Evolutionary conservation across 2,113 vertebrate species (phyloP).

Genomic region (Megalops atlanticus): DNA sequence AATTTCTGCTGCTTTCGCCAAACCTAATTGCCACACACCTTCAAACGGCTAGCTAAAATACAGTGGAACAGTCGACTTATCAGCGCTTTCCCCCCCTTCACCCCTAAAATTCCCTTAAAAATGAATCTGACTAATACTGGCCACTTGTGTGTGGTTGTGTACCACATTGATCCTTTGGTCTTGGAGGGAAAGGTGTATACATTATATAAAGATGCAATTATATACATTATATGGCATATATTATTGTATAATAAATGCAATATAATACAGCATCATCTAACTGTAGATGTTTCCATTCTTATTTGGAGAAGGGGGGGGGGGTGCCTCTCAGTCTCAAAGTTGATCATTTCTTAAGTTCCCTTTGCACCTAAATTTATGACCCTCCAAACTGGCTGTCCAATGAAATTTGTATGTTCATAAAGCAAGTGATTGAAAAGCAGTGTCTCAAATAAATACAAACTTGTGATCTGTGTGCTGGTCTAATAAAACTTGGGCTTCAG

Average conservation of each 20-base stretch:
- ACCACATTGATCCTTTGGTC: background rate
- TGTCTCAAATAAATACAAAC: constrained; percentile 94
- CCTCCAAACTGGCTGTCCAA: constrained; percentile 83
- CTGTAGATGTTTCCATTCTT: background rate
- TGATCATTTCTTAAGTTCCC: constrained; percentile 74
- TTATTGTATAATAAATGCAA: too few species aligned
- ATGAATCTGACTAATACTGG: background rate
- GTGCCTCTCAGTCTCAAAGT: constrained; percentile 46
- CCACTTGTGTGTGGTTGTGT: background rate
- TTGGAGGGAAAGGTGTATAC: background rate
- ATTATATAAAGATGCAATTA: too few species aligned
- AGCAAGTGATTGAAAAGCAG: constrained; percentile 92
- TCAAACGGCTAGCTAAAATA: background rate
- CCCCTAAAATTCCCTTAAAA: constrained; percentile 1
- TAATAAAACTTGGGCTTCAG: constrained; percentile 98
- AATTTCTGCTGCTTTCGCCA: background rate
- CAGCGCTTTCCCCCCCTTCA: background rate
- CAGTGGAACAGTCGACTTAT: background rate
- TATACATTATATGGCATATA: too few species aligned
- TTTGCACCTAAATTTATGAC: constrained; percentile 72
- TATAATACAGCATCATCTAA: too few species aligned
- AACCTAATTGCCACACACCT: background rate
- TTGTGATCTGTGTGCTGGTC: constrained; percentile 88
- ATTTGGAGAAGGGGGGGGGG: background rate
- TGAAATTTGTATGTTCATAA: constrained; percentile 92